phyloP scores from a whole-genome alignment of 2,797 vertebrate species.

The Microctenopoma stevenorrisi region DNA sequence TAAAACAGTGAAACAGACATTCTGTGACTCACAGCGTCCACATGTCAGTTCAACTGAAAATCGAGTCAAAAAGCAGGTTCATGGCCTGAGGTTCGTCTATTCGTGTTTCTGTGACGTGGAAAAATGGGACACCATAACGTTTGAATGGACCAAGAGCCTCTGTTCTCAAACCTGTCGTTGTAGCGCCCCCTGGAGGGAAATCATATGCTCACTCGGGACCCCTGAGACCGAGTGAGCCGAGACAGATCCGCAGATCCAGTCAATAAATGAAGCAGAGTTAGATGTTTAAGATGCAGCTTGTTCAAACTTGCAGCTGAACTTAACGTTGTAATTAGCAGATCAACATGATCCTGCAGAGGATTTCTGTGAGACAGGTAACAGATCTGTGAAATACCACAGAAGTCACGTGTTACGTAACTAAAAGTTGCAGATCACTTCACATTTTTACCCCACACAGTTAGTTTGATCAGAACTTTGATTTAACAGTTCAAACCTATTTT shows the following conservation, averaged over 20 bases:
- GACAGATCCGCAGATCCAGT: neutral
- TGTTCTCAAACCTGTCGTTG: constrained; percentile 32
- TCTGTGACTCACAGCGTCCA: neutral
- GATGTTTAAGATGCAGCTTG: constrained; percentile 29
- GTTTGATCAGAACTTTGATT: no score
- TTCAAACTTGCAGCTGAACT: constrained; percentile 25
- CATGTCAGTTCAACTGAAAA: constrained; percentile 1
- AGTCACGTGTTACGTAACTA: neutral
- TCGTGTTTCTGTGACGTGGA: constrained; percentile 17
- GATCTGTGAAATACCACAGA: neutral
- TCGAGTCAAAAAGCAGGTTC: constrained; percentile 4
- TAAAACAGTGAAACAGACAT: no score
- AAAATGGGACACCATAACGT: constrained; percentile 17
- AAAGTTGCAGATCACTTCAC: no score
- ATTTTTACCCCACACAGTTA: neutral
- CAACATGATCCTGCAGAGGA: neutral
- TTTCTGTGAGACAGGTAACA: neutral
- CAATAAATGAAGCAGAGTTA: constrained; percentile 4
- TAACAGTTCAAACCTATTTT: no score
- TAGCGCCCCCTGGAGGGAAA: constrained; percentile 72
- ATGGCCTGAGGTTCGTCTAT: constrained; percentile 16
- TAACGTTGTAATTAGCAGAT: constrained; percentile 17
- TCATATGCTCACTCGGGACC: neutral
- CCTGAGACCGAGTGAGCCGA: neutral
- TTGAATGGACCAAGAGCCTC: neutral